phyloP scores from a whole-genome alignment of 1,140 invertebrate genomes.

The Trichoplusia ni region DNA sequence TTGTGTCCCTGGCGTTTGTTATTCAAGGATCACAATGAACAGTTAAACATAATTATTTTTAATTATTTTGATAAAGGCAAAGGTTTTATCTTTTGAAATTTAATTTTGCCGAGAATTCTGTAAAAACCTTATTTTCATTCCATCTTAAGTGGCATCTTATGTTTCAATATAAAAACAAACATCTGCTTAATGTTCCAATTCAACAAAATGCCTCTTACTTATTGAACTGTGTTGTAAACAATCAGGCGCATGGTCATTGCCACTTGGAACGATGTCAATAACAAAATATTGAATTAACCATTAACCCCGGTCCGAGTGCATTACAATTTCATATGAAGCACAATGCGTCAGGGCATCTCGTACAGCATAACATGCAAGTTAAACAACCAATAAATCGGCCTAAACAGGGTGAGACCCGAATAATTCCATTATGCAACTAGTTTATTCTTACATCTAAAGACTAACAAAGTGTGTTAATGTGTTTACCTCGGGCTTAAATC shows the following conservation, averaged over 20 bases:
- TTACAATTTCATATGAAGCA: constrained; percentile 66
- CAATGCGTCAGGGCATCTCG: constrained; percentile 48
- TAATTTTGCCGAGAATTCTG: constrained; percentile 14
- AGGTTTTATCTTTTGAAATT: not conserved
- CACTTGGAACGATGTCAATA: constrained; percentile 38
- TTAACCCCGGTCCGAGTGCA: constrained; percentile 37
- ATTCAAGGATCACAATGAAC: constrained; percentile 38
- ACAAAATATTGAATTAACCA: constrained; percentile 68
- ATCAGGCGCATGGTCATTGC: constrained; percentile 51
- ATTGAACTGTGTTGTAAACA: constrained; percentile 18
- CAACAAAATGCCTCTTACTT: no score
- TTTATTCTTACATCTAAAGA: not conserved
- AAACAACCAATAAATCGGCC: constrained; percentile 2
- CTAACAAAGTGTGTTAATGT: not conserved
- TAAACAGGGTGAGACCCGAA: constrained; percentile 1
- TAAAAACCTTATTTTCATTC: constrained; percentile 5
- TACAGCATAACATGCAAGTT: constrained; percentile 24
- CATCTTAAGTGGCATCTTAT: not conserved
- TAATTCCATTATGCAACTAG: not conserved
- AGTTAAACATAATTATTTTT: constrained; percentile 17
- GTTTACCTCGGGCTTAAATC: not conserved
- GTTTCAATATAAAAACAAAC: no score
- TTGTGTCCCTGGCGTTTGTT: constrained; percentile 37
- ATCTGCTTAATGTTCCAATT: no score
- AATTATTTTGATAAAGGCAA: constrained; percentile 9